Percentiles rank a stretch among this genome's conserved stretches.
Conservation (phyloP, 2,797 vertebrate species). For the Smutsia temminckii region DNA sequence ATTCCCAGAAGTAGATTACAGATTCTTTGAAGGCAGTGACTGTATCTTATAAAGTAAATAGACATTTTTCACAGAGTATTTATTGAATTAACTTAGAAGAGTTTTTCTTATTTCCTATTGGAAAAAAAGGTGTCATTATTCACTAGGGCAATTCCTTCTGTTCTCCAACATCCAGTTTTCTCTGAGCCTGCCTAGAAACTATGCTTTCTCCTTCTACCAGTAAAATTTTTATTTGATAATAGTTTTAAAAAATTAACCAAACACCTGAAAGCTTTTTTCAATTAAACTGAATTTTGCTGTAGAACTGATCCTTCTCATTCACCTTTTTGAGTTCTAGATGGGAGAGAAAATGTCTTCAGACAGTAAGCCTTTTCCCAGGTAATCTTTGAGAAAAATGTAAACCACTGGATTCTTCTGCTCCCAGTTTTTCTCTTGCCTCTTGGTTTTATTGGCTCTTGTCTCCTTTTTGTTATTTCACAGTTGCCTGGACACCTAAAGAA, state of each 20-base stretch:
- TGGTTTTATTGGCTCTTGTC: conserved; percentile 67
- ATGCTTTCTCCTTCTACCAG: not conserved
- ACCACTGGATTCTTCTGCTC: conserved; percentile 66
- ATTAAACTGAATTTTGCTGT: conserved; percentile 64
- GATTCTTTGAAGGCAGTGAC: not conserved
- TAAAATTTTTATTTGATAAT: conserved; percentile 62
- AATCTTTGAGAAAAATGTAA: conserved; percentile 76
- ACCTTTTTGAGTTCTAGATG: conserved; percentile 62
- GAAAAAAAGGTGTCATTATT: not conserved
- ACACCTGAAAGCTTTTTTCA: conserved; percentile 58
- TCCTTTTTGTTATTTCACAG: conserved; percentile 70
- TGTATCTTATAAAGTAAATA: not conserved
- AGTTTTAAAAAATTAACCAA: conserved; percentile 37
- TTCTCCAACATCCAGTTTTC: not conserved
- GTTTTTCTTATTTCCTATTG: not conserved
- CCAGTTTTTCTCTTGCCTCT: not conserved
- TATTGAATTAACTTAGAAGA: conserved; percentile 6
- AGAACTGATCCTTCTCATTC: conserved; percentile 54
- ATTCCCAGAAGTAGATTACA: not conserved
- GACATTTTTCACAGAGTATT: not conserved
- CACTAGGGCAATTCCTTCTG: not conserved
- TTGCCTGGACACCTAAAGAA: conserved; percentile 54
- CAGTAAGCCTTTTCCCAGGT: conserved; percentile 71
- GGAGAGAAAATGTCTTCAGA: conserved; percentile 75
- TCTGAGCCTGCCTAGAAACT: not conserved